These are phyloP conservation scores for Idaea dimidiata DNA, from an alignment of 2,888 invertebrate genomes.

Conservation along the genomic window DNA sequence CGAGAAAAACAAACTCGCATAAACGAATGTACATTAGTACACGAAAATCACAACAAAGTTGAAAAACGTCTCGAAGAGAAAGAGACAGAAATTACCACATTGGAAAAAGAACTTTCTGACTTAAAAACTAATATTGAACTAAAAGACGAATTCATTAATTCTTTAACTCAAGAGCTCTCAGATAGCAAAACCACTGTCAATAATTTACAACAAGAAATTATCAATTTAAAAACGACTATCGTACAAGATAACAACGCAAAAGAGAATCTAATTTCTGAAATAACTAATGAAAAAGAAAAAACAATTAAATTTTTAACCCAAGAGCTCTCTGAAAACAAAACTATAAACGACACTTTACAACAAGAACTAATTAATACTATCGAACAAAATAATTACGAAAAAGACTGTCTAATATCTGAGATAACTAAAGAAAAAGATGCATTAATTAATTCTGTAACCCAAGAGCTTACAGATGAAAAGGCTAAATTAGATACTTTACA, in stretches of 20 bases:
- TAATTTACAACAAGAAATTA: neutral
- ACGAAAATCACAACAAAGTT: conserved; percentile 52
- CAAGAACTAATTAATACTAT: conserved; percentile 9
- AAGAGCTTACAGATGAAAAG: neutral
- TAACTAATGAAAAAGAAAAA: neutral
- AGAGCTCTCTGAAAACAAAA: neutral
- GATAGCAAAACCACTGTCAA: neutral
- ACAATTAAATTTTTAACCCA: neutral
- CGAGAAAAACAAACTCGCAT: conserved; percentile 42
- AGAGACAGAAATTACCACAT: conserved; percentile 40
- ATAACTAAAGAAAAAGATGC: neutral
- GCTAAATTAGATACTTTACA: neutral
- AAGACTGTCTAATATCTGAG: neutral
- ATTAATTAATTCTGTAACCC: neutral
- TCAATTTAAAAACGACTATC: neutral
- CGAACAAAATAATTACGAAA: neutral
- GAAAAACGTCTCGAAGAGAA: conserved; percentile 47
- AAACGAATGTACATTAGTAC: conserved; percentile 48
- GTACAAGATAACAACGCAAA: neutral
- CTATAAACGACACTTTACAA: neutral
- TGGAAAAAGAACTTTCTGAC: conserved; percentile 37
- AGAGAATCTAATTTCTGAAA: neutral
- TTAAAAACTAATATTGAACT: conserved; percentile 20
- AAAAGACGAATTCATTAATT: neutral
- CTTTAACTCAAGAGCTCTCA: neutral